phyloP scores from a whole-genome alignment of 2,113 vertebrate species.

The Stictonetta naevosa region DNA sequence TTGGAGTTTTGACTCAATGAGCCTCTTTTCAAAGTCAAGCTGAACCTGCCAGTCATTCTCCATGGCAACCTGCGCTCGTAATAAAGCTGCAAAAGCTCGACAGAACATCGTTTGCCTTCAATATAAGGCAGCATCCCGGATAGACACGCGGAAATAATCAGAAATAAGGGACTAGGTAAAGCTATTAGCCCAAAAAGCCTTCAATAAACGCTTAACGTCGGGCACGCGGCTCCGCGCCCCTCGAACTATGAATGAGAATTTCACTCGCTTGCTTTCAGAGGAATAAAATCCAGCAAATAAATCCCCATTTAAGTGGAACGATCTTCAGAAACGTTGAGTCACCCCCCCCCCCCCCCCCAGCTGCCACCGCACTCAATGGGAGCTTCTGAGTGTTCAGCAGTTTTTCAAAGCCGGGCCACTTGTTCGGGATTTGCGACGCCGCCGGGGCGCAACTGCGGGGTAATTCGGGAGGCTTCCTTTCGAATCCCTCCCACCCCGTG shows the following conservation, averaged over 20 bases:
- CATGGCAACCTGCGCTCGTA: not conserved
- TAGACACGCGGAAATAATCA: not conserved
- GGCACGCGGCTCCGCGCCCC: not conserved
- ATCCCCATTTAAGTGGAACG: not conserved
- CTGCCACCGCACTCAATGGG: not conserved
- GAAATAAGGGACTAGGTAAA: not conserved
- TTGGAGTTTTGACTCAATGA: not conserved
- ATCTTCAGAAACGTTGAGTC: constrained; percentile 16
- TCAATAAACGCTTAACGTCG: not conserved
- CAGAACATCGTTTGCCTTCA: not conserved
- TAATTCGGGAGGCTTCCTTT: not conserved
- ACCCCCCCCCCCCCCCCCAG: not conserved
- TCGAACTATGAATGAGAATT: not conserved
- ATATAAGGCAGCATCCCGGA: not conserved
- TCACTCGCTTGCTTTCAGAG: rapidly evolving
- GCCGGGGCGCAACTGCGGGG: rapidly evolving
- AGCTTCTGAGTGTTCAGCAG: not conserved
- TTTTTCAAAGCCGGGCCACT: not conserved
- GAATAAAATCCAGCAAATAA: not conserved
- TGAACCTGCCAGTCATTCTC: constrained; percentile 26
- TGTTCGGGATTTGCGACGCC: not conserved
- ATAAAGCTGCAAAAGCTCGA: not conserved
- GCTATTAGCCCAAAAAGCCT: not conserved
- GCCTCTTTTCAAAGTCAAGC: not conserved
- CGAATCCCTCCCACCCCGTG: rapidly evolving